These are phyloP conservation scores for Synergus gifuensis DNA, from an alignment of 2,888 invertebrate species.

Conservation along the genomic window DNA sequence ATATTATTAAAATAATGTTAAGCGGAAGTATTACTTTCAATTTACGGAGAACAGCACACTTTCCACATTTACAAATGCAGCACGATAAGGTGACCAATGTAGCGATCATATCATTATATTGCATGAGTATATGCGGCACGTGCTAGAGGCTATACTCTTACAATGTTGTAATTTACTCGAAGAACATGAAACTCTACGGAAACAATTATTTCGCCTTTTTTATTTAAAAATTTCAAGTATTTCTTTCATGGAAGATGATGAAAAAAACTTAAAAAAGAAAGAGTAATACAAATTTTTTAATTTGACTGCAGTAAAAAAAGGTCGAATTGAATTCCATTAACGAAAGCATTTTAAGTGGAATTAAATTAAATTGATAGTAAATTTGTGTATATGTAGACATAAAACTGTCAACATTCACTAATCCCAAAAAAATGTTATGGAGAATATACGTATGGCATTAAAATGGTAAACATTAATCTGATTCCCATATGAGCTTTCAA, in stretches of 20 bases:
- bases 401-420: neutral
- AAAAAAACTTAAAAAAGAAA: neutral
- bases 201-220: slow-evolving; percentile 5
- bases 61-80: slow-evolving; percentile 37
- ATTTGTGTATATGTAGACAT: neutral
- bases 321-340: neutral
- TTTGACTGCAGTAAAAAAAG: neutral
- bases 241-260: neutral
- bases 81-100: slow-evolving; percentile 28
- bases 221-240: neutral
- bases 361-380: neutral
- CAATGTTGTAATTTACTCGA: neutral
- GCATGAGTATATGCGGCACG: neutral
- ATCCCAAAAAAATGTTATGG: neutral
- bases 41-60: neutral
- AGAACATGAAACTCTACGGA: slow-evolving; percentile 1
- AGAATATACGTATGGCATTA: neutral
- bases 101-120: slow-evolving; percentile 5
- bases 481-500: neutral
- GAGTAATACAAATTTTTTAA: neutral
- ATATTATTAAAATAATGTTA: neutral
- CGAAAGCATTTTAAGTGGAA: neutral
- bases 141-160: neutral
- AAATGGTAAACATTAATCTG: neutral
- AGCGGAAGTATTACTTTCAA: neutral